Percentiles rank a stretch among this genome's conserved stretches.
Evolutionary conservation across 2,888 invertebrate genomes (phyloP).

Genomic region (Aplocera efformata): DNA sequence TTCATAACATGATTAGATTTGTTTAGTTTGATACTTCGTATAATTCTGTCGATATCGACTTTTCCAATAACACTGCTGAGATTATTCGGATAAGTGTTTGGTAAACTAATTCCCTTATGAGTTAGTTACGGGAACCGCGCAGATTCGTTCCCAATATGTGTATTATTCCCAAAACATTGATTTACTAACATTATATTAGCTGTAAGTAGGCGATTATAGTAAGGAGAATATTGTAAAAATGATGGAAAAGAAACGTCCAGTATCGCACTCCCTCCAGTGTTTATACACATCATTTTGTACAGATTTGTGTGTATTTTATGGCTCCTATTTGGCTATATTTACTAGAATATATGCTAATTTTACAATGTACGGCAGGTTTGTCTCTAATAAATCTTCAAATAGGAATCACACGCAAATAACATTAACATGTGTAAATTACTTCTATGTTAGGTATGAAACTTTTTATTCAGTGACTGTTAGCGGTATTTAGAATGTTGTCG

Average conservation of each 20-base stretch:
- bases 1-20: background rate
- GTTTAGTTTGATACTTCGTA: background rate
- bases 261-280: conserved; percentile 80
- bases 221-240: conserved; percentile 53
- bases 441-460: too few relatives aligned
- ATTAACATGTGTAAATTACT: too few relatives aligned
- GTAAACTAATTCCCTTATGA: conserved; percentile 14
- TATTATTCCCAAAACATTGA: conserved; percentile 17
- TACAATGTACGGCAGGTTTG: conserved; percentile 17
- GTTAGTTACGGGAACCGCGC: conserved; percentile 4
- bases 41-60: conserved; percentile 1
- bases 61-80: conserved; percentile 3
- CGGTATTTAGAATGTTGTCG: too few relatives aligned
- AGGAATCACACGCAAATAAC: too few relatives aligned
- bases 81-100: conserved; percentile 15
- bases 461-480: too few relatives aligned
- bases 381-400: background rate
- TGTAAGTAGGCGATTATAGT: conserved; percentile 33
- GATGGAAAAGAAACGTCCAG: conserved; percentile 72
- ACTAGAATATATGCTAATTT: conserved; percentile 35
- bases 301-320: conserved; percentile 61
- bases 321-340: conserved; percentile 56
- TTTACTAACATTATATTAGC: conserved; percentile 22
- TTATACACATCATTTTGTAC: conserved; percentile 74
- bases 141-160: conserved; percentile 7